Base-by-base conservation (phyloP, 2,888 invertebrate genomes). In the Drosophila testacea region DNA sequence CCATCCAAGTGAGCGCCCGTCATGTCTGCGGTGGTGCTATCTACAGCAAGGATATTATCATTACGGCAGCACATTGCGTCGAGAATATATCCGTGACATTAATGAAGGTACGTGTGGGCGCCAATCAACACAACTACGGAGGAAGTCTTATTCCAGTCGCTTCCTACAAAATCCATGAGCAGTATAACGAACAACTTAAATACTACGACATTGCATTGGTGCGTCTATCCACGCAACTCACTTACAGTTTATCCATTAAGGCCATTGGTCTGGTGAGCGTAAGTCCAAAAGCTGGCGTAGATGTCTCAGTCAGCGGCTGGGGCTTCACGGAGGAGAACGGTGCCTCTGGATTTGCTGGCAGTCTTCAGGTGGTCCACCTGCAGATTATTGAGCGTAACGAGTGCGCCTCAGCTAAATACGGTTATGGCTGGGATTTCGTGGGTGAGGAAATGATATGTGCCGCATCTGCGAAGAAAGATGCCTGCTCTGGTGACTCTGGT, bases 1-100 rank as follows among this genome's bases (percentile, higher is more conserved):
- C 91, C 28, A 56, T 91, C 10, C 81, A 83, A 47, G 47, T 76
- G 16, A 85, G 92, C 36, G 93, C 93, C 0, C 85, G 91, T 0
- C 94, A 94, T 76, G 85, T 92, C 0, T 95, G 95, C 72, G 95
- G 95, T 0, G 95, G 94, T 0, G 89, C 93, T 6, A 90, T 95
- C 32, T 93, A 93, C 51, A 88, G 88, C 48, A 92, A 93, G 60
- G 93, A 94, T 46, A 78, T 83, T 4, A 91, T 94, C 1, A 68
- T 95, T 1, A 95, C 94, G 0, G 94, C 95, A 6, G 95, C 94
- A 0, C 79, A 85, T 30, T 85, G 85, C 38, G 57, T 85, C 16
- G 47, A 34, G 7, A 48, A 34, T 10, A 81, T 55, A 11, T 77
- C 79, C 1, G 66, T 68, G 6, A 75, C 70, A 4, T 11, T 83